phyloP scores from a whole-genome alignment of 2,888 invertebrate genomes.

The Lordiphosa fenestrarum region DNA sequence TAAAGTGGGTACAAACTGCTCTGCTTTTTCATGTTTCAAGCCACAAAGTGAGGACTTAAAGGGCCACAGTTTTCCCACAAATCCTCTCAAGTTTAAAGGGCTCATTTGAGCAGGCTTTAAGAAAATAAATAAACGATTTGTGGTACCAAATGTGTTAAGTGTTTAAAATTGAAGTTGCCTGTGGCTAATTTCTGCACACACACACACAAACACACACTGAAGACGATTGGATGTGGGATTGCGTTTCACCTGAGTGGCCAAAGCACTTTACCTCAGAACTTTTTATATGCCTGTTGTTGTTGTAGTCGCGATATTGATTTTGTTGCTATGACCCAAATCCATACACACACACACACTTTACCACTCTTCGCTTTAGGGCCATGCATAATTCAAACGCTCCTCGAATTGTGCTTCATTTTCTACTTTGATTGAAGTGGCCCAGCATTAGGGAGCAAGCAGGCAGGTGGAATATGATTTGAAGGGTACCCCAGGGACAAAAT shows the following conservation, averaged over 20 bases:
- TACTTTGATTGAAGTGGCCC: constrained; percentile 32
- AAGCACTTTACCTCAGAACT: constrained; percentile 19
- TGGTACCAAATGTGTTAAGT: too few relatives aligned
- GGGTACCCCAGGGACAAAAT: constrained; percentile 10
- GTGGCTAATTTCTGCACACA: background rate
- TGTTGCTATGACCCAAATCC: constrained; percentile 59
- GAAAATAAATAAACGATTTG: too few relatives aligned
- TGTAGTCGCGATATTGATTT: constrained; percentile 58
- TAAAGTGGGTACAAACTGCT: too few relatives aligned
- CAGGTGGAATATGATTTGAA: background rate
- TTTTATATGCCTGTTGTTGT: constrained; percentile 1
- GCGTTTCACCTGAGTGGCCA: constrained; percentile 16
- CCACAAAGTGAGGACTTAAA: too few relatives aligned
- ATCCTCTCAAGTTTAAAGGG: too few relatives aligned
- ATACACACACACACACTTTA: constrained; percentile 20
- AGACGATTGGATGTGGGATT: background rate
- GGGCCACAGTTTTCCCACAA: too few relatives aligned
- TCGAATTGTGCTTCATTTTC: constrained; percentile 36
- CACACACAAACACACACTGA: background rate
- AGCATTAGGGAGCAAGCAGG: background rate
- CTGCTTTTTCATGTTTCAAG: too few relatives aligned
- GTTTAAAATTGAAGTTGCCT: too few relatives aligned
- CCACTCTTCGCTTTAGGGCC: constrained; percentile 9
- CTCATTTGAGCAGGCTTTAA: too few relatives aligned
- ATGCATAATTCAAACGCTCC: constrained; percentile 57